A percentile compares a stretch with the other conserved stretches of the same genome.
Evolutionary conservation across 2,113 vertebrate species (phyloP).

Genomic region (Pygoscelis antarcticus): DNA sequence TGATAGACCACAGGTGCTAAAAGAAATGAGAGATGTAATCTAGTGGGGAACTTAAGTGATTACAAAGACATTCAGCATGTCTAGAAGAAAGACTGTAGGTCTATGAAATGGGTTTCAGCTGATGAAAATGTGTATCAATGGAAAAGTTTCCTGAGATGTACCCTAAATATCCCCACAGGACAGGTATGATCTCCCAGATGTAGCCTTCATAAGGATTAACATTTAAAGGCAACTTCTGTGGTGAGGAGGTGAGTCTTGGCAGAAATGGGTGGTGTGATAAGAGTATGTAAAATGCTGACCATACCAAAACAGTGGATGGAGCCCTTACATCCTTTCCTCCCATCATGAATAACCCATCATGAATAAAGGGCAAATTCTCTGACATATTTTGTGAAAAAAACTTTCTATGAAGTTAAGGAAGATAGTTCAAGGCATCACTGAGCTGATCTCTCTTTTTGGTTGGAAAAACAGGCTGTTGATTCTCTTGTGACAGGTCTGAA

Average conservation of each 20-base stretch:
- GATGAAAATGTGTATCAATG: background rate
- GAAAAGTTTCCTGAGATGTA: background rate
- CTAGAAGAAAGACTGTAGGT: background rate
- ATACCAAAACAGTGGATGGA: background rate
- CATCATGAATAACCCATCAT: background rate
- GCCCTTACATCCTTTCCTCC: background rate
- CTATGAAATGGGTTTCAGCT: background rate
- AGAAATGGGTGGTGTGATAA: background rate
- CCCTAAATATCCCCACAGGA: background rate
- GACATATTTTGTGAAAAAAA: background rate
- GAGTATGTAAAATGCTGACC: background rate
- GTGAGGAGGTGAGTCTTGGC: background rate
- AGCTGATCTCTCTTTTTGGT: background rate
- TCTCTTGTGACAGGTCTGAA: background rate
- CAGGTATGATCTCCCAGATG: background rate
- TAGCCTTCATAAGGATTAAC: background rate
- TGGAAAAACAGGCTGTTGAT: background rate
- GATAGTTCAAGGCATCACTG: background rate
- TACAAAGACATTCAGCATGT: background rate
- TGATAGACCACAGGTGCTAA: background rate
- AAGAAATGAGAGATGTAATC: background rate
- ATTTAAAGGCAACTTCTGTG: background rate
- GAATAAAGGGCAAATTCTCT: background rate
- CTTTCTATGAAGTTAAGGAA: background rate
- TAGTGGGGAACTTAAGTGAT: rapidly evolving